phyloP scores from a whole-genome alignment of 2,797 vertebrate species.

The Megalops cyprinoides region DNA sequence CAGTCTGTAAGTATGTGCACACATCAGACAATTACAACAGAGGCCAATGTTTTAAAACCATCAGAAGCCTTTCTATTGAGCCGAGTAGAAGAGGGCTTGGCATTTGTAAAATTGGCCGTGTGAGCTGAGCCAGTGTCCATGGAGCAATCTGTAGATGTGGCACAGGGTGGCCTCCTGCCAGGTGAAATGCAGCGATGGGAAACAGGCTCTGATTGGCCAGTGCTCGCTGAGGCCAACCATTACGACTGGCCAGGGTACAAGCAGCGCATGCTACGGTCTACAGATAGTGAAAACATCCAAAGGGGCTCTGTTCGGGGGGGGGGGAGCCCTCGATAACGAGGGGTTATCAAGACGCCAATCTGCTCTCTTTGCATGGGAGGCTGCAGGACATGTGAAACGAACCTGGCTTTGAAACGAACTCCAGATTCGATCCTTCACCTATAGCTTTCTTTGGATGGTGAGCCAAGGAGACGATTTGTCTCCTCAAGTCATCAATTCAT shows the following conservation, averaged over 20 bases:
- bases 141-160: conserved; percentile 40
- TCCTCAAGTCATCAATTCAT: conserved; percentile 47
- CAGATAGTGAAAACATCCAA: conserved; percentile 39
- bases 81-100: not conserved
- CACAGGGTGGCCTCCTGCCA: conserved; percentile 39
- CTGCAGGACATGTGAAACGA: not conserved
- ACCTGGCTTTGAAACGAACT: not conserved
- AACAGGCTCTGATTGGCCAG: conserved; percentile 27
- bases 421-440: not conserved
- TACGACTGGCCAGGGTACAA: conserved; percentile 17
- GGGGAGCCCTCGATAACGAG: conserved; percentile 38
- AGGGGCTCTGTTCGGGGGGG: conserved; percentile 37
- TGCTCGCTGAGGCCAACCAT: conserved; percentile 20
- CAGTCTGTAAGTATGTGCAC: not conserved
- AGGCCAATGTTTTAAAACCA: not conserved
- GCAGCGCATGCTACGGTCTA: conserved; percentile 37
- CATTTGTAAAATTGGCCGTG: conserved; percentile 11
- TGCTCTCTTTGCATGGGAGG: not conserved
- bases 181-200: conserved; percentile 26
- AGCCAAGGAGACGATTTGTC: too few relatives aligned
- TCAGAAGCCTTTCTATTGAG: not conserved
- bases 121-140: not conserved
- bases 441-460: not conserved
- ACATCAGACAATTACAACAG: too few relatives aligned
- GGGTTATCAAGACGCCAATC: conserved; percentile 37